Base-by-base conservation (phyloP, 2,888 invertebrate genomes). In the Drosophila engyochracea region DNA sequence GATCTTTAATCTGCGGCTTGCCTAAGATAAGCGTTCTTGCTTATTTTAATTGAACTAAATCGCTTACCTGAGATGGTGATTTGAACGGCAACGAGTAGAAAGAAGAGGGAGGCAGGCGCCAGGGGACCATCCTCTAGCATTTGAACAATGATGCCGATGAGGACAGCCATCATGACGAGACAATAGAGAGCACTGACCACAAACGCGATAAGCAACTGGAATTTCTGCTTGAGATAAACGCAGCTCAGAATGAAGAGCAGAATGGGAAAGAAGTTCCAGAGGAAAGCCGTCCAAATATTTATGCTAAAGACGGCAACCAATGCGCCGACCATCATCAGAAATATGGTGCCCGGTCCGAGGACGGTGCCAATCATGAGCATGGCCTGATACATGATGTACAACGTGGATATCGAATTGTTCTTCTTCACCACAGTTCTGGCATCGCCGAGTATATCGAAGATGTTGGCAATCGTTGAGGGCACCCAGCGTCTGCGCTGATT, bases 401-500 rank as follows among this genome's bases (percentile, higher is more conserved):
- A 94, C 86, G 95, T 95, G 0, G 98, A 98, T 87, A 99, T 98
- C 89, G 97, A 97, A 86, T 98, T 97, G 91, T 99, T 99, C 60
- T 96, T 95, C 91, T 95, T 94, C 28, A 98, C 96, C 3, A 98
- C 97, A 73, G 95, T 95, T 82, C 96, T 96, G 76, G 96, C 96
- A 91, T 97, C 97, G 14, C 95, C 94, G 0, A 98, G 94, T 69
- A 99, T 94, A 93, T 99, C 99, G 81, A 98, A 94, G 84, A 99
- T 98, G 92, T 99, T 99, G 39, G 98, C 98, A 93, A 98, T 97
- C 0, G 99, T 99, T 2, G 99, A 99, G 1, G 99, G 98, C 73
- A 98, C 97, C 99, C 99, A 99, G 47, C 99, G 95, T 19, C 99
- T 95, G 19, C 99, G 95, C 93, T 99, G 99, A 93, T 98, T 98